Evolutionary conservation across 2,113 vertebrate genomes (phyloP), one percentile per base, ranked within the genome.

Genomic region (Elgaria multicarinata): DNA sequence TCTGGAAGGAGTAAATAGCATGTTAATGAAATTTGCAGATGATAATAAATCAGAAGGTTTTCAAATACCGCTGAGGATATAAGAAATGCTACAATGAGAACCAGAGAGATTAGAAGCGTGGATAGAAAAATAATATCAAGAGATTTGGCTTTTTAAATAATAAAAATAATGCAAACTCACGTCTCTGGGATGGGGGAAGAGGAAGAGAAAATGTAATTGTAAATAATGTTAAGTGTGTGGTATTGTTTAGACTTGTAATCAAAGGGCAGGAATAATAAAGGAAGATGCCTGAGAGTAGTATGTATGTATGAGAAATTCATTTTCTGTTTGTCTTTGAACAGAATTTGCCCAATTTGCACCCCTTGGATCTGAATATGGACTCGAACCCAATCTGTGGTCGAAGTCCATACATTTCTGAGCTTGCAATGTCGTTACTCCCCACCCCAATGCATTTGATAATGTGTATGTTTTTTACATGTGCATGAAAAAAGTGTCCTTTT

Each of bases 1-100:
- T 91, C 84, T 88, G 72, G 58, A 91, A 81, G 46, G 81, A 86
- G 75, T 91, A 94, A 96, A 91, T 55, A 92, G 83, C 62, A 53
- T 58, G 46, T 46, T 91, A 90, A 91, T 92, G 78, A 88, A 46
- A 92, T 92, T 91, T 36, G 10, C 0, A 1, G 66, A 86, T 90
- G 74, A 90, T 62, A 75, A 91, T 77, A 88, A 93, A 91, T 44
- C 10, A 66, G 53, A 72, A 31, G 85, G 9, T 83, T 88, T 93
- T 71, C 36, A 62, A 72, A 31, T 90, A 82, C 39, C n/a, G 2
- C 69, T 4, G 53, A 28, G 72, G 46, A 79, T 0, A 4, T 67
- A 66, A n/a, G 92, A 90, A 95, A 91, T 44, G 77, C 85, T 86
- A 87, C 4, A 75, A 82, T 87, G 42, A 33, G 42, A 92, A n/a